phyloP scores from a whole-genome alignment of 2,888 invertebrate genomes.

The Scaptodrosophila latifasciaeformis region DNA sequence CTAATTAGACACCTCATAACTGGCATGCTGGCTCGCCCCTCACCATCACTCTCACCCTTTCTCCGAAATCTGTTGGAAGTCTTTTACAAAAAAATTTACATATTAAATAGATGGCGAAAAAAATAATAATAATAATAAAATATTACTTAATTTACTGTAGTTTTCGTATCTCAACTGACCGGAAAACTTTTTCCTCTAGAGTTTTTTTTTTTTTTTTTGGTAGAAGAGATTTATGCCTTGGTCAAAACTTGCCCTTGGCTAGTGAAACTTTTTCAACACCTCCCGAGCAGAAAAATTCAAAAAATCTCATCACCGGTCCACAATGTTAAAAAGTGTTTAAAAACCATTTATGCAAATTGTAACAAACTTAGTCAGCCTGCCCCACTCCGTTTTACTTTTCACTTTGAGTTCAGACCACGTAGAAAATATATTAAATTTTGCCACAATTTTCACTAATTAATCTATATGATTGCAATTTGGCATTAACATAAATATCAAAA shows the following conservation, averaged over 20 bases:
- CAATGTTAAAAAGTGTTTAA: constrained; percentile 20
- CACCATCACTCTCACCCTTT: constrained; percentile 6
- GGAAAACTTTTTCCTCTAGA: constrained; percentile 30
- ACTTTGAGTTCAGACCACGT: too few relatives aligned
- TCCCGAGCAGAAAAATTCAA: neutral
- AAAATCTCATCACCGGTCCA: too few relatives aligned
- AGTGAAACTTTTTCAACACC: neutral
- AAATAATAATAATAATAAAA: neutral
- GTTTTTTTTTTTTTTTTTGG: too few relatives aligned
- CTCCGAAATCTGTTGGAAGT: too few relatives aligned
- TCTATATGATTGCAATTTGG: too few relatives aligned
- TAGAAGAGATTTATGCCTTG: too few relatives aligned
- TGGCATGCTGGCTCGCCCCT: neutral
- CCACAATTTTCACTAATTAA: too few relatives aligned
- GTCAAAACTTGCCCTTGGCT: too few relatives aligned
- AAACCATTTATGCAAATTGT: constrained; percentile 52
- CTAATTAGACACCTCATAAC: constrained; percentile 19
- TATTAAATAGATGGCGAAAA: constrained; percentile 23
- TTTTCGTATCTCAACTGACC: too few relatives aligned
- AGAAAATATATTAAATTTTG: too few relatives aligned
- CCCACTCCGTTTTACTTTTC: neutral
- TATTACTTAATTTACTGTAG: too few relatives aligned
- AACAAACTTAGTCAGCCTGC: neutral
- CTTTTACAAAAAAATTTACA: constrained; percentile 19
- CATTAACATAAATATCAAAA: too few relatives aligned